Percentiles rank a stretch among this genome's conserved stretches.
phyloP scores from a whole-genome alignment of 2,113 vertebrate species.

The Xerus inauris region DNA sequence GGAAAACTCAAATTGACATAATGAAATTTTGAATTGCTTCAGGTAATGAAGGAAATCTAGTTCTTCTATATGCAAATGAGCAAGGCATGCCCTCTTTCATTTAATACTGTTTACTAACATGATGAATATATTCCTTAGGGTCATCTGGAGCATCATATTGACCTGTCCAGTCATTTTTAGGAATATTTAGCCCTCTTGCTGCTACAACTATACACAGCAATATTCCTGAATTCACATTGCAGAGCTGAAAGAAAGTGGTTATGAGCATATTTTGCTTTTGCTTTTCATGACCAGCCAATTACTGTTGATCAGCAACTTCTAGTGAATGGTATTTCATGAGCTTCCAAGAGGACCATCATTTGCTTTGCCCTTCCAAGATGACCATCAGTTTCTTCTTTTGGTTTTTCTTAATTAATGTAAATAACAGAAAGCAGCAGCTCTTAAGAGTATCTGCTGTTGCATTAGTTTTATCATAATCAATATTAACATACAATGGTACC shows the following conservation, averaged over 20 bases:
- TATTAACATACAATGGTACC: constrained; percentile 95
- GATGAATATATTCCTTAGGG: constrained; percentile 96
- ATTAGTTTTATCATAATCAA: constrained; percentile 93
- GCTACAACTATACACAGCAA: constrained; percentile 92
- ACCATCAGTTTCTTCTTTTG: constrained; percentile 97
- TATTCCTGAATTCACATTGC: constrained; percentile 93
- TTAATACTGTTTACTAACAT: constrained; percentile 90
- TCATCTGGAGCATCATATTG: constrained; percentile 95
- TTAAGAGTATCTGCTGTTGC: constrained; percentile 95
- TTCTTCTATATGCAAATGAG: constrained; percentile 94
- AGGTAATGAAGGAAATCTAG: constrained; percentile 94
- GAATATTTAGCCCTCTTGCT: constrained; percentile 94
- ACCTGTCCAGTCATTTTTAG: constrained; percentile 95
- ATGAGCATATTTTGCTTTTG: constrained; percentile 97
- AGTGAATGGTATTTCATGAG: constrained; percentile 97
- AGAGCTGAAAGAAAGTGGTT: constrained; percentile 97
- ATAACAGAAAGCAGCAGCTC: constrained; percentile 93
- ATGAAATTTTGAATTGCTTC: constrained; percentile 94
- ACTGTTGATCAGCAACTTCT: constrained; percentile 95
- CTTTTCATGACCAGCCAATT: constrained; percentile 94
- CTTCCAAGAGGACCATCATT: constrained; percentile 96
- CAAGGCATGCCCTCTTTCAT: constrained; percentile 89
- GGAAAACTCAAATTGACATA: constrained; percentile 96
- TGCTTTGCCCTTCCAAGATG: constrained; percentile 94
- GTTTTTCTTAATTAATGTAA: constrained; percentile 98